Percentiles rank a stretch among this genome's conserved stretches.
phyloP scores from a whole-genome alignment of 2,113 vertebrate genomes.

The Mormyrus iriodes region DNA sequence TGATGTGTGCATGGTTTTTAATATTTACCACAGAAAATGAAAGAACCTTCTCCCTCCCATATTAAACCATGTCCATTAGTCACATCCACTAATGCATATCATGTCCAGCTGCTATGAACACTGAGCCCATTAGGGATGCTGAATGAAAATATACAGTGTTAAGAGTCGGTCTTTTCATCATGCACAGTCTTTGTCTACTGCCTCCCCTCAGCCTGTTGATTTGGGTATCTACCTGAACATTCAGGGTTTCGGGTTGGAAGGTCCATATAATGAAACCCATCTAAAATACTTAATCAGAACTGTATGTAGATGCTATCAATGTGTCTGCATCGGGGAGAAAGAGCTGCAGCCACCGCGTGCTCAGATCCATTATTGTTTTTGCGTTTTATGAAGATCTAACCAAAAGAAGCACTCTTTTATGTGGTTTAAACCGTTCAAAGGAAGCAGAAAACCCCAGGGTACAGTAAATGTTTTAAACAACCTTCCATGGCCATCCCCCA shows the following conservation, averaged over 20 bases:
- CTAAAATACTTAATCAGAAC: not conserved
- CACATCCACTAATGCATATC: not conserved
- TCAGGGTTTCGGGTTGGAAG: not conserved
- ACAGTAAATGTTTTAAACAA: constrained; percentile 66
- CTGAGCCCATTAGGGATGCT: not conserved
- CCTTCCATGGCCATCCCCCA: constrained; percentile 51
- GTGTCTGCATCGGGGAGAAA: not conserved
- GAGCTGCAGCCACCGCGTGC: constrained; percentile 29
- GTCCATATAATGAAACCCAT: not conserved
- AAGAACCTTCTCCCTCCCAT: not conserved
- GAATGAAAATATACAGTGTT: not conserved
- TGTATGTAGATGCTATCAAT: not conserved
- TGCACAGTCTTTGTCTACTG: not conserved
- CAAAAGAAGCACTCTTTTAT: constrained; percentile 54
- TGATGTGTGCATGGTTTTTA: not conserved
- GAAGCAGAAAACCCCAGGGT: constrained; percentile 54
- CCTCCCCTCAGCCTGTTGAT: not conserved
- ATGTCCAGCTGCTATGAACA: not conserved
- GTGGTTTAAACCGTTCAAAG: constrained; percentile 62
- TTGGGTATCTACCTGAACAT: not conserved
- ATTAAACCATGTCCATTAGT: not conserved
- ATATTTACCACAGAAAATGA: not conserved
- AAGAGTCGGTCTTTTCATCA: not conserved
- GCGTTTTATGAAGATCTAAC: constrained; percentile 52
- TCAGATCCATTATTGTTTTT: constrained; percentile 52